phyloP scores from a whole-genome alignment of 2,888 invertebrate genomes.

The Odontocerum albicorne region DNA sequence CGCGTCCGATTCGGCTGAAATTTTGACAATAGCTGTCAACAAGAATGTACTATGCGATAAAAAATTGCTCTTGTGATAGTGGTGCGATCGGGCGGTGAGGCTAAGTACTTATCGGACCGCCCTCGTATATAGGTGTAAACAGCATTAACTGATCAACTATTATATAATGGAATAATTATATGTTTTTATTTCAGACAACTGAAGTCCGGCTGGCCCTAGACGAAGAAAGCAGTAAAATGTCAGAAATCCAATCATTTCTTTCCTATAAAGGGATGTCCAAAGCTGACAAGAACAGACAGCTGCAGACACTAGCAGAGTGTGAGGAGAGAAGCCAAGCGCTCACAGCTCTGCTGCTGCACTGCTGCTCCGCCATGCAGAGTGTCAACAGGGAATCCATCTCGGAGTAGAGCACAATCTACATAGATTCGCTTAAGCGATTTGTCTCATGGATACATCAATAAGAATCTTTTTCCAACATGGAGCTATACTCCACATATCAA shows the following conservation, averaged over 20 bases:
- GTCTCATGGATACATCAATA: too few species aligned
- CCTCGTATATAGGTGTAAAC: too few species aligned
- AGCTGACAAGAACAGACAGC: slow-evolving; percentile 18
- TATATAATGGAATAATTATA: not conserved
- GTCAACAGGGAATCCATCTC: slow-evolving; percentile 40
- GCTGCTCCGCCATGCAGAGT: slow-evolving; percentile 90
- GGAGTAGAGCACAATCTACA: slow-evolving; percentile 17
- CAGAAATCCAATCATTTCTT: slow-evolving; percentile 43
- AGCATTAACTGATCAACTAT: slow-evolving; percentile 42
- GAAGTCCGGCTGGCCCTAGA: slow-evolving; percentile 43
- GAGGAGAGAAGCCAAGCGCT: slow-evolving; percentile 89
- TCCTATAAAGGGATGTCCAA: slow-evolving; percentile 17
- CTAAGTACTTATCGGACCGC: too few species aligned
- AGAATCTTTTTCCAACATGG: too few species aligned
- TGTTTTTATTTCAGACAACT: slow-evolving; percentile 22
- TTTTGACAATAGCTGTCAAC: too few species aligned
- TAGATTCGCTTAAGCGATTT: too few species aligned
- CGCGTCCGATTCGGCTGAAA: too few species aligned
- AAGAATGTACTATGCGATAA: too few species aligned
- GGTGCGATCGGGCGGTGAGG: too few species aligned
- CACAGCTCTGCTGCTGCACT: slow-evolving; percentile 90
- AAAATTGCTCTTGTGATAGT: too few species aligned
- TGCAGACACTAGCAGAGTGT: slow-evolving; percentile 57
- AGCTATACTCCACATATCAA: too few species aligned
- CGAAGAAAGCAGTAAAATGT: slow-evolving; percentile 49